A percentile compares a stretch with the other conserved stretches of the same genome.
Conservation (phyloP, 2,888 invertebrate genomes). For the Mesorhabditis belari region DNA sequence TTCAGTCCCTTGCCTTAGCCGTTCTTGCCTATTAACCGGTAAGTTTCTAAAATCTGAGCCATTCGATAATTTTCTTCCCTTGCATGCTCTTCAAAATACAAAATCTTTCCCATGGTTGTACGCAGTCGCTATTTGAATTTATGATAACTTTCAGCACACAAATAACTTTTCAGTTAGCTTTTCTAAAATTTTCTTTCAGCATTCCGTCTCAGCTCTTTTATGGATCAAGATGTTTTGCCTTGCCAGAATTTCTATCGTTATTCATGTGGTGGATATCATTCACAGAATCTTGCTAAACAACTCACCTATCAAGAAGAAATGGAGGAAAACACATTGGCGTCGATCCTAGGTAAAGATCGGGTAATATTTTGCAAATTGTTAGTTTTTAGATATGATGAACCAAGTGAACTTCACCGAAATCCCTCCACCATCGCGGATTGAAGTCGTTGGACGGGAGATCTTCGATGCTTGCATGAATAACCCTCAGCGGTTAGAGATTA, state of each 20-base stretch:
- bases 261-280: constrained; percentile 27
- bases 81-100: too few relatives aligned
- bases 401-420: not conserved
- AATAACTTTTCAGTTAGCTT: too few relatives aligned
- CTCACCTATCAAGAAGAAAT: constrained; percentile 18
- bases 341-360: constrained; percentile 10
- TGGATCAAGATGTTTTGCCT: constrained; percentile 24
- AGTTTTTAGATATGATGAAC: not conserved
- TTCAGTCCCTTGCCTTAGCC: not conserved
- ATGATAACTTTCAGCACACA: not conserved
- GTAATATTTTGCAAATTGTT: not conserved
- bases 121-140: too few relatives aligned
- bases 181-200: too few relatives aligned
- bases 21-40: not conserved
- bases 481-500: too few relatives aligned
- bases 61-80: not conserved
- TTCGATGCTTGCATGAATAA: not conserved
- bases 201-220: constrained; percentile 25
- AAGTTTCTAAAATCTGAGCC: not conserved
- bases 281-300: constrained; percentile 15
- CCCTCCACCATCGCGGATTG: not conserved
- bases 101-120: too few relatives aligned
- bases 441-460: not conserved
- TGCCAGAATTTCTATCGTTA: constrained; percentile 38
- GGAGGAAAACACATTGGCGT: constrained; percentile 14